Conservation (phyloP, 2,888 invertebrate genomes). For the Stomorhina lunata region DNA sequence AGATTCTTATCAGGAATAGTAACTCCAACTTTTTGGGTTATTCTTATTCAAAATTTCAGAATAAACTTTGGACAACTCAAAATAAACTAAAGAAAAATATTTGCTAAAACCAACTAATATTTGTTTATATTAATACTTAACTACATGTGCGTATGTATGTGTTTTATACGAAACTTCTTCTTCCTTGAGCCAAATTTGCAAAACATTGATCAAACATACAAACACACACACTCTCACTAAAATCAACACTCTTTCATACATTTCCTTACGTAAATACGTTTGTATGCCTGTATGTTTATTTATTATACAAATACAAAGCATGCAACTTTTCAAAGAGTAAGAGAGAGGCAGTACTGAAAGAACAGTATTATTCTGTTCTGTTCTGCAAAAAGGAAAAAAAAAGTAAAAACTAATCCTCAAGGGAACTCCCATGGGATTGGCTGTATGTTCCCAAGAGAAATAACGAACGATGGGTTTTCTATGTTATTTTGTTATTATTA, state of each 20-base stretch:
- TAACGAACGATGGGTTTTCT: slow-evolving; percentile 80
- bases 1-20: too few species aligned
- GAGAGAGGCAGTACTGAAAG: slow-evolving; percentile 38
- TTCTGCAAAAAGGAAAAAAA: too few species aligned
- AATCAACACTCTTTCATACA: neutral
- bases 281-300: neutral
- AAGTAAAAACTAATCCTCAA: slow-evolving; percentile 71
- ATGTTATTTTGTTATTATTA: slow-evolving; percentile 73
- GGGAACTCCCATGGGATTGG: slow-evolving; percentile 78
- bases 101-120: neutral
- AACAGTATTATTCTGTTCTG: too few species aligned
- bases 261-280: too few species aligned
- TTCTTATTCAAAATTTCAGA: too few species aligned
- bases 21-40: too few species aligned
- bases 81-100: too few species aligned
- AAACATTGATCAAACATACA: slow-evolving; percentile 26
- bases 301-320: neutral
- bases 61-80: too few species aligned
- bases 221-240: neutral
- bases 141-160: neutral
- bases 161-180: slow-evolving; percentile 45
- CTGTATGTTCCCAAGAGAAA: slow-evolving; percentile 78
- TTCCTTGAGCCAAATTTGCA: slow-evolving; percentile 44
- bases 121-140: neutral
- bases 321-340: slow-evolving; percentile 20